Conservation (phyloP, 2,888 invertebrate genomes). For the Cylloceria caligata region DNA sequence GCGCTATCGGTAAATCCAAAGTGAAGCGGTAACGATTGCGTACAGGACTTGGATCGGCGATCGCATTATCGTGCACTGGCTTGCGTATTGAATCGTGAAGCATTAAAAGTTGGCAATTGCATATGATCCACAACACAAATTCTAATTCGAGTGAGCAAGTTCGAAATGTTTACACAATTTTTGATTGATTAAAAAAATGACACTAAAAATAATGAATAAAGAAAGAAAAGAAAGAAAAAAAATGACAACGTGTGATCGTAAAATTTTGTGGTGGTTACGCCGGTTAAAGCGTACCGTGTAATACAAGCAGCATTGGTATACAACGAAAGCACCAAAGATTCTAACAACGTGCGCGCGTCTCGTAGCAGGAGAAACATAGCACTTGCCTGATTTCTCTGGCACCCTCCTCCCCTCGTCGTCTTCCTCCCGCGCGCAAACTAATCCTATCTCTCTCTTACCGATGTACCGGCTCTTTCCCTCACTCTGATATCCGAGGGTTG, state of each 20-base stretch:
- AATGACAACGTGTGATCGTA: not conserved
- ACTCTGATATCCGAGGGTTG: slow-evolving; percentile 55
- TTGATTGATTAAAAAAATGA: not conserved
- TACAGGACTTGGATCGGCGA: too few relatives aligned
- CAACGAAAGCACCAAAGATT: slow-evolving; percentile 70
- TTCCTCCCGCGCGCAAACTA: slow-evolving; percentile 49
- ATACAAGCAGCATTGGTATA: slow-evolving; percentile 5
- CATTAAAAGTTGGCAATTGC: not conserved
- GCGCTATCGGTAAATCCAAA: too few relatives aligned
- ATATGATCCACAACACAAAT: not conserved
- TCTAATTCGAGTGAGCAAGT: not conserved
- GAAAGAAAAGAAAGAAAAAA: too few relatives aligned
- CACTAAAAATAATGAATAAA: not conserved
- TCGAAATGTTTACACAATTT: not conserved
- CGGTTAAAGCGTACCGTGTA: not conserved
- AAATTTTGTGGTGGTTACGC: not conserved
- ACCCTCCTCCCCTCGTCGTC: slow-evolving; percentile 54
- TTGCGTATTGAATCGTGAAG: not conserved
- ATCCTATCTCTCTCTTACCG: slow-evolving; percentile 55
- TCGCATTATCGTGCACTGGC: too few relatives aligned
- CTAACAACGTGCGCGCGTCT: slow-evolving; percentile 72
- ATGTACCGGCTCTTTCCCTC: slow-evolving; percentile 33
- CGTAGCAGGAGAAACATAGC: slow-evolving; percentile 48
- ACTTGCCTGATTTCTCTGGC: slow-evolving; percentile 54
- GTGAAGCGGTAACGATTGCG: too few relatives aligned